Conservation (phyloP, 2,888 invertebrate genomes). For the Chouioia cunea region DNA sequence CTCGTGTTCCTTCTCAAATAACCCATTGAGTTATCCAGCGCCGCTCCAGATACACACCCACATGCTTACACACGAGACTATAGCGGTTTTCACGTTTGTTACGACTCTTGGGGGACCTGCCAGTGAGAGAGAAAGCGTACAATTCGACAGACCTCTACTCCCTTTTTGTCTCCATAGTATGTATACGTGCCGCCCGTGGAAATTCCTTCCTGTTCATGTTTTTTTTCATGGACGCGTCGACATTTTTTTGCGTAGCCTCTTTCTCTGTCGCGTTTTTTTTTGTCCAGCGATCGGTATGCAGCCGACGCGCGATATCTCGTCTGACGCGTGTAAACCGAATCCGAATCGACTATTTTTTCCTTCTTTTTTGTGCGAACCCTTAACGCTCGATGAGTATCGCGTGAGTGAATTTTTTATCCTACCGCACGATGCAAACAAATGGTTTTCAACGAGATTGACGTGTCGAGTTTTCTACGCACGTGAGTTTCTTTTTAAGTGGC, state of each 20-base stretch:
- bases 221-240: not conserved
- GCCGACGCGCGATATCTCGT: conserved; percentile 11
- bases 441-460: too few species aligned
- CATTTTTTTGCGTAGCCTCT: conserved; percentile 16
- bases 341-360: conserved; percentile 18
- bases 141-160: conserved; percentile 20
- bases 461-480: not conserved
- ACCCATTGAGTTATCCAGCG: conserved; percentile 40
- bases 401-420: conserved; percentile 10
- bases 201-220: not conserved
- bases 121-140: not conserved
- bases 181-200: not conserved
- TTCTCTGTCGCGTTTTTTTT: conserved; percentile 5
- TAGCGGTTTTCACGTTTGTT: conserved; percentile 33
- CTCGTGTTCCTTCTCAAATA: conserved; percentile 38
- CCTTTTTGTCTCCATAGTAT: not conserved
- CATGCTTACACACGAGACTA: not conserved
- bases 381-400: not conserved
- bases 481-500: not conserved
- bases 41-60: not conserved
- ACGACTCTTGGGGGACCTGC: conserved; percentile 31
- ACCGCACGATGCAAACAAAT: not conserved
- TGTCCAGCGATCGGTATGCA: conserved; percentile 23
- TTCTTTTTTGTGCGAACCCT: not conserved
- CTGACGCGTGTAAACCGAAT: conserved; percentile 37